Conservation (phyloP, 2,113 vertebrate genomes). For the Dipodomys stephensi region DNA sequence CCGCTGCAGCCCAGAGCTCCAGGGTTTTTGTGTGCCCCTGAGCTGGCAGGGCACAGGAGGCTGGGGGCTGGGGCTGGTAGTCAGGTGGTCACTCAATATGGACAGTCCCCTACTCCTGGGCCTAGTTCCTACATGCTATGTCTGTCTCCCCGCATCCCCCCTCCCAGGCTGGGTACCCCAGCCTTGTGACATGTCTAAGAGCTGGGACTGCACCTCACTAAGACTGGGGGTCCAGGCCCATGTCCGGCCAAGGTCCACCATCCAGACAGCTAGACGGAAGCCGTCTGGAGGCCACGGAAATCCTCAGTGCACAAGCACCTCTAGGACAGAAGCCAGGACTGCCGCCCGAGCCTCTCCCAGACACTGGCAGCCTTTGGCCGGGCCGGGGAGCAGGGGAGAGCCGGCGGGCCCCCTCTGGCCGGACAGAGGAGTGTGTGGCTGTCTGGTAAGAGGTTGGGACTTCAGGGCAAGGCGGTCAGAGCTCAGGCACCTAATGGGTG, state of each 20-base stretch:
- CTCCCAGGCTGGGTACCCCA: not conserved
- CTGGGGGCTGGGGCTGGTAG: not conserved
- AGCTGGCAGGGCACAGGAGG: not conserved
- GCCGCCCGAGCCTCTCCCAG: accelerated
- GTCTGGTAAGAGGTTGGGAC: too few species aligned
- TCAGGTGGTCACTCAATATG: not conserved
- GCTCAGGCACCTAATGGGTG: not conserved
- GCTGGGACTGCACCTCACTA: accelerated
- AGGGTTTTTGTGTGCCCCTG: not conserved
- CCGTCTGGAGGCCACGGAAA: too few species aligned
- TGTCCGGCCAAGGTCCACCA: not conserved
- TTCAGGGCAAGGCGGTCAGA: accelerated
- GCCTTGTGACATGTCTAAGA: not conserved
- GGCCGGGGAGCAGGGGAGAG: not conserved
- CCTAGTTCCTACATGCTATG: too few species aligned
- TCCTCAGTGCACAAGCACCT: too few species aligned
- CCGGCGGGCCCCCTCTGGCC: not conserved
- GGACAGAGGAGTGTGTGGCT: too few species aligned
- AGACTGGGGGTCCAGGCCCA: not conserved
- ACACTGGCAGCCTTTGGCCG: not conserved
- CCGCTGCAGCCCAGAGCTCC: too few species aligned
- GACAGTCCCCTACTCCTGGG: accelerated
- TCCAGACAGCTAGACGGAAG: too few species aligned
- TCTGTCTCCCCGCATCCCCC: not conserved
- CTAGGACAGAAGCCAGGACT: not conserved